Percentiles rank a stretch among this genome's conserved stretches.
phyloP scores from a whole-genome alignment of 2,797 vertebrate species.

The Sebastes wilsoni region DNA sequence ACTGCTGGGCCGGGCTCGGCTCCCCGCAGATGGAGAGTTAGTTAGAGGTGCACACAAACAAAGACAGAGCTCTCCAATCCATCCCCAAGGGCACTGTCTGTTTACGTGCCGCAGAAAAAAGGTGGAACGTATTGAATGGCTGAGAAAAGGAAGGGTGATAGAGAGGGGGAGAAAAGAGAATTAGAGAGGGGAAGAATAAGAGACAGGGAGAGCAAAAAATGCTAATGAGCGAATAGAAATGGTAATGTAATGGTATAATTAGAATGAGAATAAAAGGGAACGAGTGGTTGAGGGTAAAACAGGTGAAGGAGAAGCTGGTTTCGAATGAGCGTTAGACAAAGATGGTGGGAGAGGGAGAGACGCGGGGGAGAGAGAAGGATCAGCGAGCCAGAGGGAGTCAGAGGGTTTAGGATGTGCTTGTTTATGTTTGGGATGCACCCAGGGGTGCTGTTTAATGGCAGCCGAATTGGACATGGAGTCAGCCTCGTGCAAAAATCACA shows the following conservation, averaged over 20 bases:
- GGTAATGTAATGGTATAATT: slow-evolving; percentile 81
- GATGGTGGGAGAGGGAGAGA: slow-evolving; percentile 35
- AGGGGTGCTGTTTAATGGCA: slow-evolving; percentile 77
- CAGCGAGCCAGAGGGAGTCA: background rate
- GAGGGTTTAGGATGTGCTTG: slow-evolving; percentile 55
- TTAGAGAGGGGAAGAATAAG: slow-evolving; percentile 48
- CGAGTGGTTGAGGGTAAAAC: slow-evolving; percentile 69
- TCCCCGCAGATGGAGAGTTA: slow-evolving; percentile 81
- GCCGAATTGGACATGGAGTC: slow-evolving; percentile 65
- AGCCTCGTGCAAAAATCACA: slow-evolving; percentile 52
- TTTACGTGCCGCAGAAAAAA: slow-evolving; percentile 70
- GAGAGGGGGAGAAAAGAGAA: slow-evolving; percentile 3
- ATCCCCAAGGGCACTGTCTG: slow-evolving; percentile 77
- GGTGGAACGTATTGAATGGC: slow-evolving; percentile 68
- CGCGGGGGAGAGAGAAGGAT: slow-evolving; percentile 4
- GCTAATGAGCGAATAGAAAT: slow-evolving; percentile 79
- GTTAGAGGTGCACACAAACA: slow-evolving; percentile 80
- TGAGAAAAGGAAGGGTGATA: slow-evolving; percentile 46
- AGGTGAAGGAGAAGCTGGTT: slow-evolving; percentile 72
- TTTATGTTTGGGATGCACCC: slow-evolving; percentile 68
- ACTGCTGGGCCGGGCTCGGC: slow-evolving; percentile 74
- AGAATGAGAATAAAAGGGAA: slow-evolving; percentile 76
- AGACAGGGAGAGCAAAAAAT: slow-evolving; percentile 60
- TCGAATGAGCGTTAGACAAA: slow-evolving; percentile 36
- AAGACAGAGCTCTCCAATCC: slow-evolving; percentile 75